phyloP scores from a whole-genome alignment of 1,140 invertebrate species.

The Diuraphis noxia region DNA sequence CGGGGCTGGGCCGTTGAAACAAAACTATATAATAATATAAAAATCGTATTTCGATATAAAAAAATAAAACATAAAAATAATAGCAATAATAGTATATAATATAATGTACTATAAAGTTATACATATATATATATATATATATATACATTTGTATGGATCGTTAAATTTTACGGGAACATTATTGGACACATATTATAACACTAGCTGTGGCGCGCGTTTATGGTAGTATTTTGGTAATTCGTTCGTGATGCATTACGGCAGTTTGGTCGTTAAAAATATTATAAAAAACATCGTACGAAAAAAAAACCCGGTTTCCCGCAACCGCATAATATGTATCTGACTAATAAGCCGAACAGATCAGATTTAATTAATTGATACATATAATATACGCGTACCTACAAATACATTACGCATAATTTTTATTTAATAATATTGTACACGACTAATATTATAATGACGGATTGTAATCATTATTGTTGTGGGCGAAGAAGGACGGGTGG shows the following conservation, averaged over 20 bases:
- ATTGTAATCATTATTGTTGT: background rate
- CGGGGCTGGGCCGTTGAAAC: conserved; percentile 15
- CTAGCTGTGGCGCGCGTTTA: background rate
- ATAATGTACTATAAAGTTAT: too few relatives aligned
- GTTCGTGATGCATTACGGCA: conserved; percentile 33
- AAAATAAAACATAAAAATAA: conserved; percentile 8
- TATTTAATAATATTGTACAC: background rate
- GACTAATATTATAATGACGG: background rate
- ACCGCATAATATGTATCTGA: background rate
- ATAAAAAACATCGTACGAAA: background rate
- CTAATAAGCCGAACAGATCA: background rate
- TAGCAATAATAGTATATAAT: background rate
- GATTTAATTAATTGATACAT: conserved; percentile 50
- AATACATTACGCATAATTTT: background rate
- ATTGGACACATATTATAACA: conserved; percentile 35
- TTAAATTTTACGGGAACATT: conserved; percentile 32
- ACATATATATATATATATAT: background rate
- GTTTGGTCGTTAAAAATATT: background rate
- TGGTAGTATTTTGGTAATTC: conserved; percentile 12
- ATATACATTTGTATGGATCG: background rate
- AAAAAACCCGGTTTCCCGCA: background rate
- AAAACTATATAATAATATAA: conserved; percentile 37
- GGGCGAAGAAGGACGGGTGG: background rate
- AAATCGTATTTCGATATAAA: conserved; percentile 30
- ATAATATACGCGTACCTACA: background rate